Evolutionary conservation across 2,113 vertebrate genomes (phyloP).

Genomic region (Elachura formosa): DNA sequence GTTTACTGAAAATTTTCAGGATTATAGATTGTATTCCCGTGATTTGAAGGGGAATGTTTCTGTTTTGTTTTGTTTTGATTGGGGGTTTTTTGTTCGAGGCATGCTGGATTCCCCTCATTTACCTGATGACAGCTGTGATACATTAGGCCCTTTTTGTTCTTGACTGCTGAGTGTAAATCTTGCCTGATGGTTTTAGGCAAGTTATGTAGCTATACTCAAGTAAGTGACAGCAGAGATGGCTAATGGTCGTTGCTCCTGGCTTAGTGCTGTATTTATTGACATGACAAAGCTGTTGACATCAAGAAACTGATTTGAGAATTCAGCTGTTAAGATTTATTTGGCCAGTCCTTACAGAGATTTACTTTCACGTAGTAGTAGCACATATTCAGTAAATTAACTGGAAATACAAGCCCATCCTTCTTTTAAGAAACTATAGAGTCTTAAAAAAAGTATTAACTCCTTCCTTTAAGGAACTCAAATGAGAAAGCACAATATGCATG

Average conservation of each 20-base stretch:
- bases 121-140: not conserved
- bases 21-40: not conserved
- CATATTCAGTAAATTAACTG: not conserved
- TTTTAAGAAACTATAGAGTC: not conserved
- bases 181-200: not conserved
- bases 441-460: not conserved
- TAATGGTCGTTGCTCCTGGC: not conserved
- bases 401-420: not conserved
- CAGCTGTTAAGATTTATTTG: not conserved
- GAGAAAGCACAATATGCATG: not conserved
- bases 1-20: not conserved
- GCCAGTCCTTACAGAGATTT: not conserved
- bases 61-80: not conserved
- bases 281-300: not conserved
- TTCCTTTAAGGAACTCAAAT: not conserved
- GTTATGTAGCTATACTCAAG: not conserved
- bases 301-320: not conserved
- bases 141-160: not conserved
- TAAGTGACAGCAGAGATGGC: not conserved
- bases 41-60: not conserved
- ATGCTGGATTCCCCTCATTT: not conserved
- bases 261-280: not conserved
- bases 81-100: not conserved
- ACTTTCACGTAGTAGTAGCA: not conserved
- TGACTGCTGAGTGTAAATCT: constrained; percentile 3